phyloP scores from a whole-genome alignment of 2,797 vertebrate genomes.

The Sphaeramia orbicularis region DNA sequence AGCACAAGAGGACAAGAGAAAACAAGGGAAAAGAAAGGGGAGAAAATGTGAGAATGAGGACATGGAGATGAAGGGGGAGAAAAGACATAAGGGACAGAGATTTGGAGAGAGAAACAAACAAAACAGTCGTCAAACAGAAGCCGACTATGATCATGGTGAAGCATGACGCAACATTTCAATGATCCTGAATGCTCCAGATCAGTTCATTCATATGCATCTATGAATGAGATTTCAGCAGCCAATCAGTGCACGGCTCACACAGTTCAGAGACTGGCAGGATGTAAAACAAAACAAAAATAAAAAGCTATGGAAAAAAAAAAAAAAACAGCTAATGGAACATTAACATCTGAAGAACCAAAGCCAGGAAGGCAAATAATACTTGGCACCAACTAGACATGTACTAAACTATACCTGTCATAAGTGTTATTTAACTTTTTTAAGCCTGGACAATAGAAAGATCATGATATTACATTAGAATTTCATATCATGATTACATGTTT shows the following conservation, averaged over 20 bases:
- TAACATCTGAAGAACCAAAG: too few relatives aligned
- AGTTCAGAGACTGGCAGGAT: background rate
- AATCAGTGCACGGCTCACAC: background rate
- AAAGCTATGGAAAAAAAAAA: background rate
- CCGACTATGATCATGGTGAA: constrained; percentile 1
- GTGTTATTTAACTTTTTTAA: too few relatives aligned
- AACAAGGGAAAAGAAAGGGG: background rate
- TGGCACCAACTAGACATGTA: too few relatives aligned
- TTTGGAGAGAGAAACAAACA: constrained; percentile 4
- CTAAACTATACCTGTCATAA: too few relatives aligned
- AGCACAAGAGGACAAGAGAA: background rate
- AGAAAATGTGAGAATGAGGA: constrained; percentile 2
- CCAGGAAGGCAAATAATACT: too few relatives aligned
- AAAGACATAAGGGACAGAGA: constrained; percentile 3
- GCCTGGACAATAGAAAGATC: too few relatives aligned
- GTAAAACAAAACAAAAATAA: background rate
- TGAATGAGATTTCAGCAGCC: background rate
- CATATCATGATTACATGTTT: too few relatives aligned
- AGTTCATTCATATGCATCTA: background rate
- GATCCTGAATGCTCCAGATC: background rate
- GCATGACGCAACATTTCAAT: background rate
- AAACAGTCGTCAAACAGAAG: constrained; percentile 9
- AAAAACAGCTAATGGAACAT: too few relatives aligned
- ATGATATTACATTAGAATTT: too few relatives aligned
- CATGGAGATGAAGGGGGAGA: background rate